A percentile compares a stretch with the other conserved stretches of the same genome.
Evolutionary conservation across 2,113 vertebrate genomes (phyloP).

Genomic region (Scalopus aquaticus): DNA sequence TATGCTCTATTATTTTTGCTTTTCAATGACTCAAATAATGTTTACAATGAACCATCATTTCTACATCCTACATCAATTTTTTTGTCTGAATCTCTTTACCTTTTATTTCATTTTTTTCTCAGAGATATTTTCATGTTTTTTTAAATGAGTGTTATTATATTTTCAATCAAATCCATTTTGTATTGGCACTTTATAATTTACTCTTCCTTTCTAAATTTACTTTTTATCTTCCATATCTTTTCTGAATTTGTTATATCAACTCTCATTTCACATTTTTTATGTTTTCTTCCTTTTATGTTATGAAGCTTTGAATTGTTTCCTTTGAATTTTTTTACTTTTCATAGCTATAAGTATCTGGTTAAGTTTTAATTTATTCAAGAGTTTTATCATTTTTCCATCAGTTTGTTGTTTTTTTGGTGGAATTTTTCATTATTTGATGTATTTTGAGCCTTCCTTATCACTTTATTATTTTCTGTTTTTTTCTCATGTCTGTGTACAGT

Average conservation of each 20-base stretch:
- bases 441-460: not conserved
- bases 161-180: not conserved
- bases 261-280: not conserved
- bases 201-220: not conserved
- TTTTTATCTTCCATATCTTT: not conserved
- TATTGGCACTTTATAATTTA: not conserved
- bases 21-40: not conserved
- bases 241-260: not conserved
- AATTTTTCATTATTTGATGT: not conserved
- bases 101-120: not conserved
- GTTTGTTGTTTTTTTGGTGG: not conserved
- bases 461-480: not conserved
- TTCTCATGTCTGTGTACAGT: not conserved
- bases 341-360: not conserved
- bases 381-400: not conserved
- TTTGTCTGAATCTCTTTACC: not conserved
- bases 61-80: not conserved
- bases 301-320: not conserved
- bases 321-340: not conserved
- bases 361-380: not conserved
- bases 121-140: not conserved
- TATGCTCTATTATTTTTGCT: not conserved
- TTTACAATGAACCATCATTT: not conserved
- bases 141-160: not conserved
- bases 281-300: not conserved